Conservation (phyloP, 2,888 invertebrate genomes). For the Cephus nigrinus region DNA sequence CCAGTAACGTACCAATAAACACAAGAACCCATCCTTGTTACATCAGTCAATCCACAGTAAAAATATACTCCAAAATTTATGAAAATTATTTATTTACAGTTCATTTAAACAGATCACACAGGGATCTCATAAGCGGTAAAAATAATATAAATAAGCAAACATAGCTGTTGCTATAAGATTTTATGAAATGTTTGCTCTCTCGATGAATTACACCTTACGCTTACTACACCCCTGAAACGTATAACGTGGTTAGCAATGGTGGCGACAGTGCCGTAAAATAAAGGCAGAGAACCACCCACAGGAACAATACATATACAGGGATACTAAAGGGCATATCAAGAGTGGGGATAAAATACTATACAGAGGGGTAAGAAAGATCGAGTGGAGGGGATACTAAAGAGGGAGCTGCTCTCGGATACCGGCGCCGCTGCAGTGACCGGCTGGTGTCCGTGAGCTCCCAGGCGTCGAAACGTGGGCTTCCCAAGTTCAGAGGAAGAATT, state of each 20-base stretch:
- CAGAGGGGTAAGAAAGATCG: not conserved
- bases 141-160: not conserved
- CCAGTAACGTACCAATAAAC: conserved; percentile 6
- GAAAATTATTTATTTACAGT: not conserved
- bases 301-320: not conserved
- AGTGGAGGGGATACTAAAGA: conserved; percentile 2
- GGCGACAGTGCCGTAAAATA: not conserved
- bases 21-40: not conserved
- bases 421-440: conserved; percentile 54
- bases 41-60: not conserved
- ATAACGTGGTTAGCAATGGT: not conserved
- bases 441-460: conserved; percentile 50
- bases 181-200: not conserved
- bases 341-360: conserved; percentile 7
- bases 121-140: not conserved
- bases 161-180: not conserved
- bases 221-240: not conserved
- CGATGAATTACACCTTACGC: not conserved
- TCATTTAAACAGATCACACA: not conserved
- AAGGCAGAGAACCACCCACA: not conserved
- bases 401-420: conserved; percentile 38
- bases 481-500: not conserved
- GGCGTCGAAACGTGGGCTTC: conserved; percentile 37
- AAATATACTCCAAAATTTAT: not conserved
- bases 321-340: not conserved